phyloP scores from a whole-genome alignment of 2,113 vertebrate genomes.

The Ahaetulla prasina region DNA sequence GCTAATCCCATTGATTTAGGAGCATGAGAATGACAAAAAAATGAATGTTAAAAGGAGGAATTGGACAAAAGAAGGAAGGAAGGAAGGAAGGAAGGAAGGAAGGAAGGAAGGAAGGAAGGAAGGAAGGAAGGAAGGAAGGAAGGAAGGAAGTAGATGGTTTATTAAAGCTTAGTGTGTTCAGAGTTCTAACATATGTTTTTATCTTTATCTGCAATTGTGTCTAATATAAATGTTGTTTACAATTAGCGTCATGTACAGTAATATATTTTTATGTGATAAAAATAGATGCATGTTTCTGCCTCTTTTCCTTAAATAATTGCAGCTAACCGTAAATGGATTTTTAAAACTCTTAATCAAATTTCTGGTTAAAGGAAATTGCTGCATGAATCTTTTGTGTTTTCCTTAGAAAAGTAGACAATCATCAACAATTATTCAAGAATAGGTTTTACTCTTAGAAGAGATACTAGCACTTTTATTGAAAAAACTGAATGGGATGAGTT shows the following conservation, averaged over 20 bases:
- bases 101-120: background rate
- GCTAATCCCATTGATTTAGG: background rate
- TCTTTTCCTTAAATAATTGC: background rate
- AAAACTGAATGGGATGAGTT: background rate
- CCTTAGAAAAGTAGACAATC: background rate
- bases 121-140: background rate
- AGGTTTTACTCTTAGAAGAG: background rate
- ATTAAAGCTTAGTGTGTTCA: background rate
- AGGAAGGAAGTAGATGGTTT: background rate
- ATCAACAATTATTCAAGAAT: background rate
- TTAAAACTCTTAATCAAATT: background rate
- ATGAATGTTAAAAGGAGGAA: background rate
- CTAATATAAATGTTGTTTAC: background rate
- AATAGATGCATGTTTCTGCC: background rate
- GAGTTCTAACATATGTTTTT: background rate
- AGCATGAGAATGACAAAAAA: background rate
- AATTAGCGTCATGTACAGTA: background rate
- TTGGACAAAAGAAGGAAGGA: background rate
- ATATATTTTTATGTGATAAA: background rate
- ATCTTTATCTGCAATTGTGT: background rate
- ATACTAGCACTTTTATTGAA: background rate
- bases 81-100: background rate
- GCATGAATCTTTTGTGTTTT: background rate
- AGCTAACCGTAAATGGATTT: background rate
- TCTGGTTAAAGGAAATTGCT: background rate